A percentile compares a stretch with the other conserved stretches of the same genome.
phyloP scores from a whole-genome alignment of 2,113 vertebrate species.

The Festucalex cinctus region DNA sequence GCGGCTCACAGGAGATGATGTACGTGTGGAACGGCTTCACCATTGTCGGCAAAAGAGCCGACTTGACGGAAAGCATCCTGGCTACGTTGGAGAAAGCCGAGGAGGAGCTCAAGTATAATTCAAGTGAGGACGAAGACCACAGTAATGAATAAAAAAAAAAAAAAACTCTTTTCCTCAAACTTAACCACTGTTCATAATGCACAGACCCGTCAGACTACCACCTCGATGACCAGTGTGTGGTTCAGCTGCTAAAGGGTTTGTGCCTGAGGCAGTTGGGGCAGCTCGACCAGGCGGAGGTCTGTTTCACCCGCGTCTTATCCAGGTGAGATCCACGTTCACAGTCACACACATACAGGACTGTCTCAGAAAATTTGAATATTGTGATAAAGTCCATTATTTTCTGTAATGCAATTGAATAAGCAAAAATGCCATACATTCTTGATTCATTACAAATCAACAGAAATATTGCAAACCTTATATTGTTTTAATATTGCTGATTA shows the following conservation, averaged over 20 bases:
- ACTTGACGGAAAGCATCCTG: slow-evolving; percentile 78
- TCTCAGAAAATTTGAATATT: too few relatives aligned
- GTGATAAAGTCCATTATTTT: too few relatives aligned
- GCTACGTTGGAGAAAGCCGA: slow-evolving; percentile 84
- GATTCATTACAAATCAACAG: too few relatives aligned
- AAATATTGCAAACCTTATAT: too few relatives aligned
- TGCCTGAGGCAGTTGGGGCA: slow-evolving; percentile 65
- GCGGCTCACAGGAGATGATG: slow-evolving; percentile 73
- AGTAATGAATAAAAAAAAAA: not conserved
- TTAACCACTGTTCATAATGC: not conserved
- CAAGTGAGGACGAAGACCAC: slow-evolving; percentile 68
- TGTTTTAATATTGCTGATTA: too few relatives aligned
- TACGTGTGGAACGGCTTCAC: slow-evolving; percentile 79
- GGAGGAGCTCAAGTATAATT: slow-evolving; percentile 71
- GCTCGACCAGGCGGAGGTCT: slow-evolving; percentile 61
- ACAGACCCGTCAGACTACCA: slow-evolving; percentile 61
- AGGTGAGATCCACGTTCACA: slow-evolving; percentile 40
- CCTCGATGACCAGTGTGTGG: slow-evolving; percentile 62
- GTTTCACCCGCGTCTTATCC: slow-evolving; percentile 64
- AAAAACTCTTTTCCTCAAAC: not conserved
- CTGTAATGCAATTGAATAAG: too few relatives aligned
- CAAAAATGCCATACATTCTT: too few relatives aligned
- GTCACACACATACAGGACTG: not conserved
- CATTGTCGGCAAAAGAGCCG: slow-evolving; percentile 66
- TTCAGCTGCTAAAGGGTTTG: slow-evolving; percentile 73